These are phyloP conservation scores for Diadegma fenestrale DNA, from an alignment of 2,888 invertebrate genomes.

Conservation along the genomic window DNA sequence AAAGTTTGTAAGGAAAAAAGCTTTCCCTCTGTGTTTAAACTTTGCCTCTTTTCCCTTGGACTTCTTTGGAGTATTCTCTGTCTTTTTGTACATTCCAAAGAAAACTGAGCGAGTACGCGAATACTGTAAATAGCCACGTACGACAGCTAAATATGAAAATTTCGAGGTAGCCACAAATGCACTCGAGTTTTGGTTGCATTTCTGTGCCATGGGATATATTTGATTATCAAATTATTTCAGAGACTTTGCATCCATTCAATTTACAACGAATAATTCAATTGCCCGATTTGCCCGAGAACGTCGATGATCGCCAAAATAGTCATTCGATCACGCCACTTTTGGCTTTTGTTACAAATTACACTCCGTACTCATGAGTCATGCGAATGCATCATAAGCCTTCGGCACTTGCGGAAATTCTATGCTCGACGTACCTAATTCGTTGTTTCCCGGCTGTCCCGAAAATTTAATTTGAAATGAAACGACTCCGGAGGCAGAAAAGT, in stretches of 20 bases:
- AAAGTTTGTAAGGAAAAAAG: background rate
- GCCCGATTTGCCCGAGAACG: background rate
- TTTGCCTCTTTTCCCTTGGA: background rate
- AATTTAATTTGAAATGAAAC: background rate
- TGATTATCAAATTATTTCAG: background rate
- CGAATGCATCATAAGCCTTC: background rate
- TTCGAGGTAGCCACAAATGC: background rate
- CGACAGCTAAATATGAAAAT: background rate
- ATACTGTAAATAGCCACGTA: background rate
- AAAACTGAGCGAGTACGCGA: background rate
- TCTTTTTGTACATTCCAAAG: background rate
- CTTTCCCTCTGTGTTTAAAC: background rate
- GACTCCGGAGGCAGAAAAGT: background rate
- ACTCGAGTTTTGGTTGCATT: background rate
- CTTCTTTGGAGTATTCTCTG: background rate
- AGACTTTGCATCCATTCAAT: background rate
- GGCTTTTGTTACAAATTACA: background rate
- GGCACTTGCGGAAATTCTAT: background rate
- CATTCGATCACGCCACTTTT: background rate
- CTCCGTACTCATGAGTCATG: background rate
- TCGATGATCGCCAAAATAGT: background rate
- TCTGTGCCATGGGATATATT: background rate
- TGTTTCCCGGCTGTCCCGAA: background rate
- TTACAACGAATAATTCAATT: background rate
- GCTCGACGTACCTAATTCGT: background rate